These are phyloP conservation scores for Plecotus auritus DNA, from an alignment of 2,113 vertebrate species.

Conservation along the genomic window DNA sequence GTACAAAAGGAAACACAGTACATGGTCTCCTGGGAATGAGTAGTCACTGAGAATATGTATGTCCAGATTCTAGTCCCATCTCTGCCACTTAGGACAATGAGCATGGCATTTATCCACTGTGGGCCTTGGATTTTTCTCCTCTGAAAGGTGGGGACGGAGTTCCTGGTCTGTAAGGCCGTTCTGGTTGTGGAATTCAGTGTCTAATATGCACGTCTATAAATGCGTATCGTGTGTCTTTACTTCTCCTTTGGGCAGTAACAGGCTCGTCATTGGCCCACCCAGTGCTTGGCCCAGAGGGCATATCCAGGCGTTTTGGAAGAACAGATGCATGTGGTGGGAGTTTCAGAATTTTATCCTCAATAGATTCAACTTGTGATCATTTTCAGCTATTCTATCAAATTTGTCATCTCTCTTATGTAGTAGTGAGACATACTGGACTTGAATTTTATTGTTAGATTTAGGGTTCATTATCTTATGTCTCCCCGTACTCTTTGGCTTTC, in stretches of 20 bases:
- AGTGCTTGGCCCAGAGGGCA: not conserved
- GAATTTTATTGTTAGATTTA: constrained; percentile 41
- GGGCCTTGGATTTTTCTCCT: not conserved
- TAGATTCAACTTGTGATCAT: not conserved
- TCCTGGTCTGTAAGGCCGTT: not conserved
- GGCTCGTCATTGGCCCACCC: not conserved
- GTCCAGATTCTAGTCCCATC: not conserved
- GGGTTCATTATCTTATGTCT: not conserved
- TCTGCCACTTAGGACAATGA: not conserved
- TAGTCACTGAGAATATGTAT: not conserved
- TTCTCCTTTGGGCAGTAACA: not conserved
- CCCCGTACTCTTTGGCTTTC: not conserved
- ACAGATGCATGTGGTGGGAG: not conserved
- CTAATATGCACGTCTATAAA: not conserved
- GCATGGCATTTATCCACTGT: not conserved
- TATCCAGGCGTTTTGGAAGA: not conserved
- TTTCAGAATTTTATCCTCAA: not conserved
- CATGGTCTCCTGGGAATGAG: not conserved
- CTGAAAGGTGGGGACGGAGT: not conserved
- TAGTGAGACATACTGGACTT: not conserved
- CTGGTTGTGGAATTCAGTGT: not conserved
- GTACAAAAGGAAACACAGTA: not conserved
- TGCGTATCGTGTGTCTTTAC: not conserved
- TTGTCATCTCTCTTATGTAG: not conserved
- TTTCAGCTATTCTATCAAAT: constrained; percentile 3